These are phyloP conservation scores for Xestia c-nigrum DNA, from an alignment of 2,888 invertebrate genomes.

Conservation along the genomic window DNA sequence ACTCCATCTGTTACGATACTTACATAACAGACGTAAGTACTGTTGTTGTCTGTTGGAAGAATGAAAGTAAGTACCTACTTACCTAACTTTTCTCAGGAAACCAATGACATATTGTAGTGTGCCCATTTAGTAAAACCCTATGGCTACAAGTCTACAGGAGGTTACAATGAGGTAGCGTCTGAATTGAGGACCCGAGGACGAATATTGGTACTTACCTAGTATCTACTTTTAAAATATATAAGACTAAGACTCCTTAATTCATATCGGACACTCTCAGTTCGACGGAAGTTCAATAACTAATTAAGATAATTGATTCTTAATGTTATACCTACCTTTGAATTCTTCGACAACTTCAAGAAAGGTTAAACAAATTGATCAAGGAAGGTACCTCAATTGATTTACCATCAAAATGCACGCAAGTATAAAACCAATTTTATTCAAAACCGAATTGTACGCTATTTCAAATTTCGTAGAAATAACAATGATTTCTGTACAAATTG, in stretches of 20 bases:
- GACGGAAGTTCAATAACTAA: background rate
- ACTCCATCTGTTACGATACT: background rate
- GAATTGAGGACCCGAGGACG: background rate
- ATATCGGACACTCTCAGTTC: background rate
- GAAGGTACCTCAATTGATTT: constrained; percentile 10
- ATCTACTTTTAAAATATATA: background rate
- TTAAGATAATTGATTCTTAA: background rate
- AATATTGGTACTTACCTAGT: background rate
- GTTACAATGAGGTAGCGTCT: background rate
- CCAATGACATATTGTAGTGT: background rate
- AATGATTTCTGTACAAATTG: constrained; percentile 58
- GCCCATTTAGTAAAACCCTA: background rate
- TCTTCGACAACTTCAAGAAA: constrained; percentile 14
- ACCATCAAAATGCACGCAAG: constrained; percentile 33
- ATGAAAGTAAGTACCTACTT: background rate
- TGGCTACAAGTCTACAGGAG: background rate
- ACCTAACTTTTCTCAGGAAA: background rate
- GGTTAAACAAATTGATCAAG: constrained; percentile 7
- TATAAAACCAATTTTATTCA: constrained; percentile 17
- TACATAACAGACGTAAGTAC: background rate
- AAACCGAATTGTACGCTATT: constrained; percentile 11
- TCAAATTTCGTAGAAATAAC: constrained; percentile 46
- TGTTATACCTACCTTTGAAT: background rate
- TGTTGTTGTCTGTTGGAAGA: background rate
- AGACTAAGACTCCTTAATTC: background rate